Base-by-base conservation (phyloP, 2,113 vertebrate species). In the Neogobius melanostomus region DNA sequence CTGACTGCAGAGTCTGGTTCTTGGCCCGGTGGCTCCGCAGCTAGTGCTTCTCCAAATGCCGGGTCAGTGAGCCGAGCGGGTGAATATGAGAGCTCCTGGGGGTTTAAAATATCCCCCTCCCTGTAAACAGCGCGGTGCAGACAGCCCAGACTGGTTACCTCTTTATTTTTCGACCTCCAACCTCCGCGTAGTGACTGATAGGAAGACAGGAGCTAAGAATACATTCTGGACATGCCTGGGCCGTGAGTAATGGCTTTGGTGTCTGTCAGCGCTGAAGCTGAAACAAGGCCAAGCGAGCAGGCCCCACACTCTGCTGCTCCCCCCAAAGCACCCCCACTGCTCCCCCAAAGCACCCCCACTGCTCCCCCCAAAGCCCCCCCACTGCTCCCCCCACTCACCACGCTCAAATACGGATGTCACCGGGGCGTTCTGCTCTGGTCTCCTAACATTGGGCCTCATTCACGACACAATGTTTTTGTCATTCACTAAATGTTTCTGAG, bases 81-180 rank as follows among this genome's bases (percentile, higher is more conserved):
- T 93, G 91, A 92, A 93, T 92, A 87, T 92, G 91, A 84, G 87
- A 77, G 85, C 92, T 72, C 75, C 77, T 88, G 85, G 63, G 15
- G 87, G 67, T 79, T 92, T 71, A 47, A 83, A 88, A 90, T 84
- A 84, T 61, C 91, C 85, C 84, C 88, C 87, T 81, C 87, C 87
- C 72, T 75, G 28, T 93, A 89, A 94, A 93, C 94, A 95, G 80
- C 43, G 15, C 82, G 72, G 88, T 78, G 85, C 51, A 90, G 93
- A 84, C 92, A 81, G 91, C 74, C 84, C 81, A 92, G 68, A 91
- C 92, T 90, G 92, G 81, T 90, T 90, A 79, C 85, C 92, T 92
- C 90, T 93, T 92, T 96, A 95, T 95, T 95, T 95, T 93, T 91
- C 93, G 94, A 94, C 93, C 92, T 90, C 82, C 85, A 92, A 91